Conservation (phyloP, 2,113 vertebrate species). For the Vireo altiloquus region DNA sequence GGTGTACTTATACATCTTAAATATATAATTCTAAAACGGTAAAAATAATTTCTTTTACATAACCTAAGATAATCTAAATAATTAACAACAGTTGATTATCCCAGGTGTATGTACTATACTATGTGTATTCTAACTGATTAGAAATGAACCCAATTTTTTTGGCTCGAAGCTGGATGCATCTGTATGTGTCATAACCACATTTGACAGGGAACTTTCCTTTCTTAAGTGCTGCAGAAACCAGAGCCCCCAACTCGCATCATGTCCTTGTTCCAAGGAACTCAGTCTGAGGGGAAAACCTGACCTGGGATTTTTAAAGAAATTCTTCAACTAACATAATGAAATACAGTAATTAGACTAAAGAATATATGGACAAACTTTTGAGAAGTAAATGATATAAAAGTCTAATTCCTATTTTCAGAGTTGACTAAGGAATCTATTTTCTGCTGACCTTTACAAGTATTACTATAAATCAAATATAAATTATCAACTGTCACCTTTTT, state of each 20-base stretch:
- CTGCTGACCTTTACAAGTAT: background rate
- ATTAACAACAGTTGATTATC: background rate
- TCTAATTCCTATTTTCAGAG: background rate
- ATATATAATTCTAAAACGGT: background rate
- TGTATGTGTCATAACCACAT: background rate
- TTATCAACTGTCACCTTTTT: background rate
- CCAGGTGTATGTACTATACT: background rate
- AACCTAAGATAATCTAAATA: background rate
- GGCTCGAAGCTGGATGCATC: background rate
- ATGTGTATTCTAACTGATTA: background rate
- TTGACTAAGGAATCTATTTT: background rate
- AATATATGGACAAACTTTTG: background rate
- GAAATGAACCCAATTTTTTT: rapidly evolving
- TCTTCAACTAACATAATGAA: background rate
- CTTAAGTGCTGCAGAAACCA: background rate
- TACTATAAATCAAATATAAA: background rate
- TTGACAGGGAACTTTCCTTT: background rate
- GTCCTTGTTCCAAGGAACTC: background rate
- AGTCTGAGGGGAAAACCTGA: background rate
- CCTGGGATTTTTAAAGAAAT: background rate
- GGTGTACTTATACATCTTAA: background rate
- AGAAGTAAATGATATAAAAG: background rate
- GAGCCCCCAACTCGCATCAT: rapidly evolving
- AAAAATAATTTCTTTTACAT: background rate
- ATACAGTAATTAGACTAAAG: background rate